These are phyloP conservation scores for Mesocricetus auratus DNA, from an alignment of 2,113 vertebrate species.

Conservation along the genomic window DNA sequence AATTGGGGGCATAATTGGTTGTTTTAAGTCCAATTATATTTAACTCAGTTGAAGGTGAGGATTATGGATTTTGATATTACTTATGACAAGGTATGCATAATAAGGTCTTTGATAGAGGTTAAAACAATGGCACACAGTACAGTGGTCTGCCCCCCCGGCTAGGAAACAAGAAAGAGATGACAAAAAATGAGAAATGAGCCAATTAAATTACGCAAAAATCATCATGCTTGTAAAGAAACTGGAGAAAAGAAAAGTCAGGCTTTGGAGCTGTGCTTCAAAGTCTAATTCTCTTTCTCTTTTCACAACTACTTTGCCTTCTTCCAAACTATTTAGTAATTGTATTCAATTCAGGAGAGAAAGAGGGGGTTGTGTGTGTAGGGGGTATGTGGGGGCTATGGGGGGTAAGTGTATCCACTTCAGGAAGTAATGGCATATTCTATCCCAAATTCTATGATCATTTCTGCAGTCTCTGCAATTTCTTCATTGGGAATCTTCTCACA, in stretches of 20 bases:
- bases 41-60: conserved; percentile 73
- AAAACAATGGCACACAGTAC: conserved; percentile 69
- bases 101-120: conserved; percentile 71
- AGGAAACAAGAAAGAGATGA: conserved; percentile 74
- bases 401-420: conserved; percentile 9
- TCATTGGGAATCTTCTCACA: neutral
- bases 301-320: conserved; percentile 48
- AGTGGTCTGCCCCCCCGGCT: conserved; percentile 53
- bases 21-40: conserved; percentile 75
- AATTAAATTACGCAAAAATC: conserved; percentile 71
- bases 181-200: conserved; percentile 80
- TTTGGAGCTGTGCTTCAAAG: conserved; percentile 69
- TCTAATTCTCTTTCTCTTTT: conserved; percentile 69
- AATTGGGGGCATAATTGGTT: conserved; percentile 65
- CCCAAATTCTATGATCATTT: conserved; percentile 1
- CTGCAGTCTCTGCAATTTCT: neutral
- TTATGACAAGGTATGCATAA: conserved; percentile 63
- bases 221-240: conserved; percentile 69
- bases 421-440: neutral
- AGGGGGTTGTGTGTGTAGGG: too few relatives aligned
- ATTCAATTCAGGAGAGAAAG: neutral
- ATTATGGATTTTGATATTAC: conserved; percentile 73
- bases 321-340: conserved; percentile 61
- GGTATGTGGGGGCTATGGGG: fast-evolving
- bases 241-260: conserved; percentile 16